phyloP scores from a whole-genome alignment of 2,113 vertebrate genomes.

The Ceyx cyanopectus region DNA sequence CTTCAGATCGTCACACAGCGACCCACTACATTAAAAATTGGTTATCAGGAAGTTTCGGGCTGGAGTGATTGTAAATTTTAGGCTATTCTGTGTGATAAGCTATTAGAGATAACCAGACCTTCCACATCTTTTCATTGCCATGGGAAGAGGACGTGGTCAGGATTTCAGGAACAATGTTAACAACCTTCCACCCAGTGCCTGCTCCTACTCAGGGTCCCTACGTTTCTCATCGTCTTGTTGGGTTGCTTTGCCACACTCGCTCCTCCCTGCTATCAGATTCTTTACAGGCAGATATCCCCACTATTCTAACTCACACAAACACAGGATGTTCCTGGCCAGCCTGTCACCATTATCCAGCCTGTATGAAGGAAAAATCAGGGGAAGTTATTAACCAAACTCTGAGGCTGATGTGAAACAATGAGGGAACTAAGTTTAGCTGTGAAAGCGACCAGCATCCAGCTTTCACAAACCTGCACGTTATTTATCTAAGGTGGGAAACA shows the following conservation, averaged over 20 bases:
- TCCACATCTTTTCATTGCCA: constrained; percentile 48
- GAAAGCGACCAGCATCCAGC: constrained; percentile 75
- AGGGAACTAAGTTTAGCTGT: constrained; percentile 89
- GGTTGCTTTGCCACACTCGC: constrained; percentile 35
- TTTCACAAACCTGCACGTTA: constrained; percentile 69
- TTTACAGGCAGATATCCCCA: constrained; percentile 75
- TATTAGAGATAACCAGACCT: constrained; percentile 54
- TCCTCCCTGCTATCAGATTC: constrained; percentile 71
- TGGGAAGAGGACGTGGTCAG: constrained; percentile 68
- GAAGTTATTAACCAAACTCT: constrained; percentile 90
- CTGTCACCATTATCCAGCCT: constrained; percentile 88
- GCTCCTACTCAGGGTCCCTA: background rate
- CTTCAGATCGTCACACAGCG: background rate
- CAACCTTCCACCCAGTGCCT: constrained; percentile 22
- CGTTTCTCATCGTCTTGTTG: constrained; percentile 40
- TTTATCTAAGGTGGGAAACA: constrained; percentile 65
- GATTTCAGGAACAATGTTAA: constrained; percentile 60
- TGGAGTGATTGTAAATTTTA: background rate
- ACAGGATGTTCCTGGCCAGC: constrained; percentile 97
- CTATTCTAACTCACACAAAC: constrained; percentile 95
- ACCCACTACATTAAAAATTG: background rate
- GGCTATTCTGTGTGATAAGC: background rate
- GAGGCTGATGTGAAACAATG: constrained; percentile 85
- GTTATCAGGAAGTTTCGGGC: constrained; percentile 18
- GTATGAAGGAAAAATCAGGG: constrained; percentile 84